Evolutionary conservation across 2,113 vertebrate genomes (phyloP).

Genomic region (Calypte anna): DNA sequence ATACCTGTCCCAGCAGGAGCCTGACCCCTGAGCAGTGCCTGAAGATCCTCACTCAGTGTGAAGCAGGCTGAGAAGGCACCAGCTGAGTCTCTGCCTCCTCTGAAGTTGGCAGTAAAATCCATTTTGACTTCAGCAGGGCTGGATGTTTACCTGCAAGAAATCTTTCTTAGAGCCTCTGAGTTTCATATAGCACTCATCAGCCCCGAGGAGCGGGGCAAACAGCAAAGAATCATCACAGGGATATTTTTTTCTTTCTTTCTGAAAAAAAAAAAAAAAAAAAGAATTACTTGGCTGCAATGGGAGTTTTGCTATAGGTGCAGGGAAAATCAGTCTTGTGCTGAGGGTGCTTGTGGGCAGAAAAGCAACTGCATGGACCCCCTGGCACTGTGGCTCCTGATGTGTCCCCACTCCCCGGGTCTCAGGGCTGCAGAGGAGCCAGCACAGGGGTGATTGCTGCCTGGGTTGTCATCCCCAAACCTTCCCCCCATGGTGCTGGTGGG

Average conservation of each 20-base stretch:
- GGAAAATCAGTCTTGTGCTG: background rate
- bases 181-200: background rate
- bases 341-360: background rate
- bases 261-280: too few species aligned
- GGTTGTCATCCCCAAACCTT: background rate
- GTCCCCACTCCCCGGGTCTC: too few species aligned
- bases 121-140: background rate
- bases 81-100: background rate
- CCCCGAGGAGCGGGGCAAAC: background rate
- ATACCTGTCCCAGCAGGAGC: background rate
- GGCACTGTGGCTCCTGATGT: rapidly evolving
- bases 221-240: background rate
- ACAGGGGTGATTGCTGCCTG: rapidly evolving
- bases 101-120: background rate
- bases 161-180: background rate
- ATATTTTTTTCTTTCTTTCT: background rate
- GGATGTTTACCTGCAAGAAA: background rate
- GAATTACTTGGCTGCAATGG: background rate
- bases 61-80: background rate
- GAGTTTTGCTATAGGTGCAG: background rate
- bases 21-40: background rate
- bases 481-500: background rate
- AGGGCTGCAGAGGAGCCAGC: background rate
- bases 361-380: background rate
- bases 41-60: background rate